Conservation (phyloP, 2,797 vertebrate species). For the Manis crassicaudata region DNA sequence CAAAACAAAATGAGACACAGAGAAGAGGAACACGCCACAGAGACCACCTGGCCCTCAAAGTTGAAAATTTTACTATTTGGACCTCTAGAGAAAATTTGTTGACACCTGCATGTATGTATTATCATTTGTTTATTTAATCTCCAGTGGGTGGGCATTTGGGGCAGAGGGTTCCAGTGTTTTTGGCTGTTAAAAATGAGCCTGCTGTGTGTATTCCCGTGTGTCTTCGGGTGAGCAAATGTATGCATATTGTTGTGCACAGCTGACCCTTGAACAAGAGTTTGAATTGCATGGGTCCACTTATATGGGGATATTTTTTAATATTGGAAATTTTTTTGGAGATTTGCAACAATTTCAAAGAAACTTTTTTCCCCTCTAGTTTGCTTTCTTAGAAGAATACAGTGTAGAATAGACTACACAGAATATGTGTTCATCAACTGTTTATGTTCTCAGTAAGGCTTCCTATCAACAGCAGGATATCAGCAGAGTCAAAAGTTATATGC, state of each 20-base stretch:
- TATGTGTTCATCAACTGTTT: too few relatives aligned
- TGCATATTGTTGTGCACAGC: neutral
- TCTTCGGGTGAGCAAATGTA: neutral
- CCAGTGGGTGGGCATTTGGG: neutral
- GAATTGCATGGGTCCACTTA: too few relatives aligned
- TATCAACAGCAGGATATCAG: too few relatives aligned
- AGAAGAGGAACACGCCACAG: neutral
- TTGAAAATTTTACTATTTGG: neutral
- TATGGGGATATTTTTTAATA: too few relatives aligned
- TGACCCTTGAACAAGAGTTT: too few relatives aligned
- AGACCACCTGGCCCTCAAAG: fast-evolving
- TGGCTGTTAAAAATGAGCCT: neutral
- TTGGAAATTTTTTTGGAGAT: too few relatives aligned
- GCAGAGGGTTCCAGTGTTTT: neutral
- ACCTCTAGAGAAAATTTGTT: neutral
- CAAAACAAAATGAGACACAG: neutral
- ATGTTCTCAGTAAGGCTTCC: too few relatives aligned
- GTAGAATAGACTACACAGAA: too few relatives aligned
- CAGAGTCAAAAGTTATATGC: too few relatives aligned
- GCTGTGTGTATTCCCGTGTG: neutral
- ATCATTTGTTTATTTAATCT: neutral
- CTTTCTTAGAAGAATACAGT: too few relatives aligned
- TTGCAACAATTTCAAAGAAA: too few relatives aligned
- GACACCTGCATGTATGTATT: neutral
- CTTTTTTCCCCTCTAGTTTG: too few relatives aligned